These are phyloP conservation scores for Drosophila hydei DNA, from an alignment of 1,140 invertebrate species.

Conservation along the genomic window DNA sequence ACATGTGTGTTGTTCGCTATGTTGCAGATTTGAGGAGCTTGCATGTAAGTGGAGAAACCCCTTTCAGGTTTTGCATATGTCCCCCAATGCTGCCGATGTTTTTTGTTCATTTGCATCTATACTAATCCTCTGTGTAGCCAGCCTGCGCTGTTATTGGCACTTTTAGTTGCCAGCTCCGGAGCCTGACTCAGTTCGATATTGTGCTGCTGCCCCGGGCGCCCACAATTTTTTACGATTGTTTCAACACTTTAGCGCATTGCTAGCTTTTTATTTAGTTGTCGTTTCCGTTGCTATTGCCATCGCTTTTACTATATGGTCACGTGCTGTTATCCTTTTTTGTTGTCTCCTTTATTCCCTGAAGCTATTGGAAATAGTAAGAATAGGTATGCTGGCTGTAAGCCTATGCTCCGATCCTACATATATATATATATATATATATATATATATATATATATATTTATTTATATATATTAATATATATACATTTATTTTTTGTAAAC, in stretches of 20 bases:
- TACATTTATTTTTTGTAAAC: too few species aligned
- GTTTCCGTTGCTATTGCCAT: slow-evolving; percentile 5
- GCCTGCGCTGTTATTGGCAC: slow-evolving; percentile 46
- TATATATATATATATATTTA: too few species aligned
- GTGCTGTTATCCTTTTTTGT: slow-evolving; percentile 36
- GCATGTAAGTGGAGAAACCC: slow-evolving; percentile 69
- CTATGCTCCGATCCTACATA: too few species aligned
- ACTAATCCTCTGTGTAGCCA: slow-evolving; percentile 58
- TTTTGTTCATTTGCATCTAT: slow-evolving; percentile 78
- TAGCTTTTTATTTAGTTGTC: slow-evolving; percentile 61
- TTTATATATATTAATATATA: too few species aligned
- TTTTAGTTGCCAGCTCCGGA: slow-evolving; percentile 8
- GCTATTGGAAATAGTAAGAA: background rate
- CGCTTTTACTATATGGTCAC: background rate
- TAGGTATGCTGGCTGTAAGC: background rate
- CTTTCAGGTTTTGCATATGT: slow-evolving; percentile 68
- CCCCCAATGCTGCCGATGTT: slow-evolving; percentile 49
- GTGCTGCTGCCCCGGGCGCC: slow-evolving; percentile 45
- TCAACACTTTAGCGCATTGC: slow-evolving; percentile 79
- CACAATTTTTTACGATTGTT: slow-evolving; percentile 79
- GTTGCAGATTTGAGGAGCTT: slow-evolving; percentile 46
- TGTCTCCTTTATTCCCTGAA: slow-evolving; percentile 26
- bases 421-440: too few species aligned
- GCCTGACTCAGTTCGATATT: slow-evolving; percentile 10
- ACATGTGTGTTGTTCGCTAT: slow-evolving; percentile 46